These are phyloP conservation scores for Rotaria magnacalcarata DNA, from an alignment of 2,888 invertebrate species.

Conservation along the genomic window DNA sequence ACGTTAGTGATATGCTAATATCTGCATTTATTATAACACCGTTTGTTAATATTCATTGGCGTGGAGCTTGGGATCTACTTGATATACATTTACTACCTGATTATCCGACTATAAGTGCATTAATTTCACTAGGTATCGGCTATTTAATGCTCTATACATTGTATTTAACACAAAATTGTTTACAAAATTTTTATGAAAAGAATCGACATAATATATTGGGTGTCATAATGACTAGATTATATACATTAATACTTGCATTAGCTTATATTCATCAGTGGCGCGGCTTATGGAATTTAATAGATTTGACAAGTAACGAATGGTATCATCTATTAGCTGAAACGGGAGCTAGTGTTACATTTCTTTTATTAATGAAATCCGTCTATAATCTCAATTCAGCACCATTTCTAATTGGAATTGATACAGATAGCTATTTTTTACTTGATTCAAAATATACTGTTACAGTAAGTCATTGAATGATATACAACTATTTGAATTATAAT, in stretches of 20 bases:
- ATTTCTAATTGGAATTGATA: conserved; percentile 26
- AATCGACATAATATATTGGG: conserved; percentile 31
- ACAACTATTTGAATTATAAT: too few relatives aligned
- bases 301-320: conserved; percentile 33
- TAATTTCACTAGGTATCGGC: neutral
- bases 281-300: neutral
- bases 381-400: conserved; percentile 36
- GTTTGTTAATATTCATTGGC: conserved; percentile 35
- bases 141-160: neutral
- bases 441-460: neutral
- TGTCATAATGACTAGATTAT: neutral
- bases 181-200: conserved; percentile 21
- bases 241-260: conserved; percentile 18
- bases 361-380: conserved; percentile 22
- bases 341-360: neutral
- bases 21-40: conserved; percentile 33
- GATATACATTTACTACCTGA: conserved; percentile 33
- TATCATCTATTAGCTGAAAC: conserved; percentile 7
- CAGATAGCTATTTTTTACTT: conserved; percentile 19
- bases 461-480: neutral
- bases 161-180: neutral
- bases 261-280: conserved; percentile 33
- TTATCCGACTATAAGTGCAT: neutral
- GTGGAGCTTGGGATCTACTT: conserved; percentile 33
- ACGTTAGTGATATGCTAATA: conserved; percentile 32